Evolutionary conservation across 2,797 vertebrate genomes (phyloP), one percentile per base, ranked within the genome.

Genomic region (Danio choprae): DNA sequence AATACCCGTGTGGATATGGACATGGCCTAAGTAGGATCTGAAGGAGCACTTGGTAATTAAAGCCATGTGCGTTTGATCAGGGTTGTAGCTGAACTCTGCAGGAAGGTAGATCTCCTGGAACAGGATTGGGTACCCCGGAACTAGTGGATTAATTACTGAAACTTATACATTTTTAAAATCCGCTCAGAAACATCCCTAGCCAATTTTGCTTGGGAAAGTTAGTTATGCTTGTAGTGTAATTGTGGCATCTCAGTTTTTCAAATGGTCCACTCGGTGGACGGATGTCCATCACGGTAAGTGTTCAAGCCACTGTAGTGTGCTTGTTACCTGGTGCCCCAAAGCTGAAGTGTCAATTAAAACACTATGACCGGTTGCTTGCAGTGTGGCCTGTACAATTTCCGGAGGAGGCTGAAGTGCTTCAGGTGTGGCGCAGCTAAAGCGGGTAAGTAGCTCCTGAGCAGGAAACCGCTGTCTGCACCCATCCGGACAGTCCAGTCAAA

Each of bases 381-480:
- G 98, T 99, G 98, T 94, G 97, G 97, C 94, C 96, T 99, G 91
- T 99, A 99, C 94, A 99, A 99, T 96, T 99, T 99, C 96, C 96
- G 97, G 89, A 97, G 98, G 92, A 96, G 98, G 93, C 95, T 98
- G 91, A 99, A 99, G 96, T 99, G 98, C 93, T 99, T 99, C 94
- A 97, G 97, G 90, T 99, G 98, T 91, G 97, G 97, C 91, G 97
- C 98, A 1, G 95, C 96, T 92, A 99, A 99, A 93, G 94, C 95
- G 6, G 98, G 98, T 99, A 95, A 79, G 97, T 95, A 92, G 87
- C 87, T 90, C 81, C 90, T 86, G 87, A 84, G 53, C 82, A 88
- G 88, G 87, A 92, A 91, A 90, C 91, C 87, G 84, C 87, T 88
- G 87, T 85, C 85, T 91, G 89, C 91, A 89, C 87, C 89, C 88